phyloP scores from a whole-genome alignment of 2,888 invertebrate species.

The Dendrolimus pini region DNA sequence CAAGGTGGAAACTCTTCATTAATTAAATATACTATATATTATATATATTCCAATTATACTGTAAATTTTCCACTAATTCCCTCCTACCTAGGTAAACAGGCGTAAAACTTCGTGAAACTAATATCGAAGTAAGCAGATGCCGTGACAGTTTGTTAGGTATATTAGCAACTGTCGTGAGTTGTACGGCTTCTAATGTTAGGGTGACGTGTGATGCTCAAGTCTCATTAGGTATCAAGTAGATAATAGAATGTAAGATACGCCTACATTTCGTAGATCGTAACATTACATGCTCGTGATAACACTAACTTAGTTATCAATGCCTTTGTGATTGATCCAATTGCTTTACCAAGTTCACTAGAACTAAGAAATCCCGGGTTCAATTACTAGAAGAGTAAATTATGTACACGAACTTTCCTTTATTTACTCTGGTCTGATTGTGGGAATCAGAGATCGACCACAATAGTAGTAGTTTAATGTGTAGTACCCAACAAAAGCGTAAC shows the following conservation, averaged over 20 bases:
- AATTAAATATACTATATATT: not conserved
- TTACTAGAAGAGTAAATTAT: too few species aligned
- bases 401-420: too few species aligned
- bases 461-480: too few species aligned
- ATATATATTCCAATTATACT: not conserved
- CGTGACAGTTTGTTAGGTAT: conserved; percentile 29
- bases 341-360: not conserved
- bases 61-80: not conserved
- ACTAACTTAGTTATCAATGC: not conserved
- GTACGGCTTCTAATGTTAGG: conserved; percentile 7
- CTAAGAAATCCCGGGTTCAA: too few species aligned
- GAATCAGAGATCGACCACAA: too few species aligned
- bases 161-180: conserved; percentile 19
- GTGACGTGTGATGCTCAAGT: not conserved
- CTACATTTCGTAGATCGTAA: conserved; percentile 1
- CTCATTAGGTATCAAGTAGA: not conserved
- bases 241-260: conserved; percentile 1
- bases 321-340: not conserved
- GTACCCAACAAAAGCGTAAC: too few species aligned
- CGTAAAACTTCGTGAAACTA: conserved; percentile 33
- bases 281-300: not conserved
- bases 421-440: too few species aligned
- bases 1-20: not conserved
- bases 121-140: conserved; percentile 46
- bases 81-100: not conserved